Evolutionary conservation across 1,140 invertebrate genomes (phyloP), one percentile per base, ranked within the genome.

Genomic region (Bilobella aurantiaca): DNA sequence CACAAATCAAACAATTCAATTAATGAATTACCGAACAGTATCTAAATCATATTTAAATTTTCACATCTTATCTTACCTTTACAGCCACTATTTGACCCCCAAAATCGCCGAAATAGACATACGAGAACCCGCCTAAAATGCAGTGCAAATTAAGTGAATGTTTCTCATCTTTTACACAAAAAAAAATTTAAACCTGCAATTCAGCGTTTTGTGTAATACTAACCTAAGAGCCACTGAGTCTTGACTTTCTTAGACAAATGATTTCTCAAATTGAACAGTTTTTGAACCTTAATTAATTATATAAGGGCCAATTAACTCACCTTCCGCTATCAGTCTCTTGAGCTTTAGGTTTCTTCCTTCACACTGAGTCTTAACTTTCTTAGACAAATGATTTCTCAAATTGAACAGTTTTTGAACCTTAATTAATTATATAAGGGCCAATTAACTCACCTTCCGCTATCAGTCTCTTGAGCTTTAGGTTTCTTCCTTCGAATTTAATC

Each of bases 91-190:
- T 30, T 62, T 67, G 62, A 25, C 66, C 62, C 32, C 12, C 37
- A 28, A 56, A 63, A 28, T 62, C 63, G 32, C 66, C 71, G 46
- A 47, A 57, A 29, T 62, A 73, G 14, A 73, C 68, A 47, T 69
- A 73, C 0, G 65, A 68, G 42, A 69, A 73, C 28, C 71, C 71
- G 28, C 70, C 70, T 72, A 31, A 5, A 12, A 53, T 12, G 49
- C 14, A 53, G 8, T 16, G 21, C 8, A 42, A 23, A 53, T 14
- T 53, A 18, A 5, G 49, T 8, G 25, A n/a, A n/a, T n/a, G n/a
- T n/a, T n/a, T n/a, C n/a, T n/a, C n/a, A n/a, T n/a, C n/a, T n/a
- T n/a, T n/a, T n/a, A n/a, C n/a, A n/a, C n/a, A n/a, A n/a, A n/a
- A n/a, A n/a, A n/a, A n/a, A n/a, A n/a, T n/a, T n/a, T n/a, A n/a